Base-by-base conservation (phyloP, 2,113 vertebrate species). In the Talpa occidentalis region DNA sequence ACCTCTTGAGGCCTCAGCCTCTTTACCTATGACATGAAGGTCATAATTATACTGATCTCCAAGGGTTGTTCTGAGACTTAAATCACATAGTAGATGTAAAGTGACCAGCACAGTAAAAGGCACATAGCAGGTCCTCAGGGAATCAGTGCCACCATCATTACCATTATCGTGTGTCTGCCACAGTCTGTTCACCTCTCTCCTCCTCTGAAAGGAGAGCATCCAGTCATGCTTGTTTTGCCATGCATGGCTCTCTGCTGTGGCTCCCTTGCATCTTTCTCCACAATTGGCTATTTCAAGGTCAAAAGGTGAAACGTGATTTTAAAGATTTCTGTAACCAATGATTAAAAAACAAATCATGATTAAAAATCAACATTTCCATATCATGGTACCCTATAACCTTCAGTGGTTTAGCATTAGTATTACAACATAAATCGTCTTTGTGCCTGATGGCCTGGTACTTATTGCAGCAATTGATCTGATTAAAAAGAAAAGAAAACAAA, bases 101-200 rank as follows among this genome's bases (percentile, higher is more conserved):
- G 37, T 21, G 35, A 78, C 72, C 10, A 60, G 42, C 78, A 80
- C 5, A 26, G 24, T n/a, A 73, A 21, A 62, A 30, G 73, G 44
- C 37, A 64, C 26, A 21, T 15, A 16, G 3, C n/a, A 32, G 16
- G 2, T 77, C 62, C 52, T 74, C 76, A 14, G 1, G 6, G 15
- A 30, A 37, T 44, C 19, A 7, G n/a, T 4, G 6, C 32, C 8
- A 10, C 47, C 1, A 32, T 26, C 11, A 6, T 30, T 24, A 11
- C 32, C 37, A 19, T 32, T 6, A 0, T 2, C 74, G 26, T 1
- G 17, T 28, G 11, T 12, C 40, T 49, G 28, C 1, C 8, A 2
- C 19, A 35, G 5, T 30, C 32, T 81, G 21, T 40, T 26, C 16
- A 40, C 4, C 11, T 72, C 0, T 35, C 19, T 15, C 9, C 32